These are phyloP conservation scores for Bibio marci DNA, from an alignment of 2,888 invertebrate species.

Conservation along the genomic window DNA sequence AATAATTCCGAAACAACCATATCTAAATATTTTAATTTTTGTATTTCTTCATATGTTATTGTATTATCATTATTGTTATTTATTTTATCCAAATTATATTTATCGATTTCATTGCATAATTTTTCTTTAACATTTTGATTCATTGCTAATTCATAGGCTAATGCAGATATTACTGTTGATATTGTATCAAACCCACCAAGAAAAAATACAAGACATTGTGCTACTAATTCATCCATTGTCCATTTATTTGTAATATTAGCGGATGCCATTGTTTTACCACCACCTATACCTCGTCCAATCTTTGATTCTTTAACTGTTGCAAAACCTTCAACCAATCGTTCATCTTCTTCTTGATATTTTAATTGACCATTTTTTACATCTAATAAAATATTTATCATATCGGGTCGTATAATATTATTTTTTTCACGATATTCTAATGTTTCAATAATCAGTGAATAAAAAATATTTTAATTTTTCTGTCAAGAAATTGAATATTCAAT, in stretches of 20 bases:
- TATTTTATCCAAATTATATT: no score
- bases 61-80: no score
- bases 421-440: conserved; percentile 10
- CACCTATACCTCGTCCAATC: no score
- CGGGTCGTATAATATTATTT: conserved; percentile 10
- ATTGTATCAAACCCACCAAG: conserved; percentile 2
- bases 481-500: conserved; percentile 12
- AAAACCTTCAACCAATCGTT: no score
- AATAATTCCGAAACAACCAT: no score
- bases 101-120: no score
- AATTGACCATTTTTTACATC: neutral
- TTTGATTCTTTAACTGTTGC: no score
- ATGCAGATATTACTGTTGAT: neutral
- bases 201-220: conserved; percentile 4
- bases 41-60: no score
- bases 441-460: conserved; percentile 9
- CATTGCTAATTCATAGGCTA: conserved; percentile 1
- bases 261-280: no score
- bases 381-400: conserved; percentile 12
- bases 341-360: no score
- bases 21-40: no score
- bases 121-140: no score
- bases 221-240: neutral
- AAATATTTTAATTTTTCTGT: conserved; percentile 7
- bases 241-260: neutral